These are phyloP conservation scores for Myotis myotis DNA, from an alignment of 2,797 vertebrate species.

Conservation along the genomic window DNA sequence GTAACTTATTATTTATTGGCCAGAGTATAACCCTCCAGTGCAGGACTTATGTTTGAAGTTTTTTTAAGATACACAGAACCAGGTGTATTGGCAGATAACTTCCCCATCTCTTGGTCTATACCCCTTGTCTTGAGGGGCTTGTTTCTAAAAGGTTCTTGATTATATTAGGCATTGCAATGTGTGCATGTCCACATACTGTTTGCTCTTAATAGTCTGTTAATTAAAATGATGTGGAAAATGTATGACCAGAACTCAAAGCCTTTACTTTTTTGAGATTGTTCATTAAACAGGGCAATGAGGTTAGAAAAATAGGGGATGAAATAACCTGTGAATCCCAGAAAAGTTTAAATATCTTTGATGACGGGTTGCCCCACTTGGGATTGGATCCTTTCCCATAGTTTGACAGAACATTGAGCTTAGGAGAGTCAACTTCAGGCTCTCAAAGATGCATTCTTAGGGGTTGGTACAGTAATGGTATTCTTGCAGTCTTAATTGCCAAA, in stretches of 20 bases:
- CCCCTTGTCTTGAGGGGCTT: neutral
- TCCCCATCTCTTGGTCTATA: neutral
- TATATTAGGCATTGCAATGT: neutral
- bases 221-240: slow-evolving; percentile 1
- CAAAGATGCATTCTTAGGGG: neutral
- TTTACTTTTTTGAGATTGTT: neutral
- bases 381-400: neutral
- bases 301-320: slow-evolving; percentile 14
- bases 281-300: neutral
- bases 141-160: neutral
- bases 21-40: neutral
- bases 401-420: neutral
- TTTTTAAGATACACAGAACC: neutral
- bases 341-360: slow-evolving; percentile 17
- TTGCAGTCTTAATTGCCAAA: neutral
- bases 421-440: neutral
- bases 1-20: neutral
- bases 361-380: neutral
- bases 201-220: neutral
- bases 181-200: neutral
- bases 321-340: neutral
- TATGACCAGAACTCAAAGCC: neutral
- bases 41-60: neutral
- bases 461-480: neutral
- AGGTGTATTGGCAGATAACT: neutral